phyloP scores from a whole-genome alignment of 35 echinoderm and acorn worm species.

The Stichopus chloronotus region DNA sequence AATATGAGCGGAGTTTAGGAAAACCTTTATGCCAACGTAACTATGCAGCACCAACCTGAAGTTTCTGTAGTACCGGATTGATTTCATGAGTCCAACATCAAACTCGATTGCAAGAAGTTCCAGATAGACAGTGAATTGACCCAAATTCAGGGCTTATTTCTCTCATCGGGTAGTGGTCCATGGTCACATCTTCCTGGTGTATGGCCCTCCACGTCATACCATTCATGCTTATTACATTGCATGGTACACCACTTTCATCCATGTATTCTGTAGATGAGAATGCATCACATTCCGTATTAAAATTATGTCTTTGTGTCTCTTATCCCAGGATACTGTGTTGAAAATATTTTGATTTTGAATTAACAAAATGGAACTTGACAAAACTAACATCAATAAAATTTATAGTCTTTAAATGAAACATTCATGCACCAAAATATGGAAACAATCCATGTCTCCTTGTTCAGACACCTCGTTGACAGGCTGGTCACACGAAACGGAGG shows the following conservation, averaged over 20 bases:
- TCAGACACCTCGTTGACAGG: no score
- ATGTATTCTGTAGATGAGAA: neutral
- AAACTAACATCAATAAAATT: no score
- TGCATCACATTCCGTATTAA: neutral
- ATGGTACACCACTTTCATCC: neutral
- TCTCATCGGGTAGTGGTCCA: neutral
- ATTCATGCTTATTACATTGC: neutral
- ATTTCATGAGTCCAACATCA: slow-evolving; percentile 17
- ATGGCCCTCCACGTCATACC: slow-evolving; percentile 14
- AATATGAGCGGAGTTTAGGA: no score
- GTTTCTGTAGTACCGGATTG: neutral
- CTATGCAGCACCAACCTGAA: neutral
- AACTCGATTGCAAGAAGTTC: neutral
- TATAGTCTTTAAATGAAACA: no score
- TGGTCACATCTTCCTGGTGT: neutral
- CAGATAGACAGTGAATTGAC: neutral
- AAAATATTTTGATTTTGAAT: no score
- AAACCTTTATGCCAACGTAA: no score
- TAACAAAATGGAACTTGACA: no score
- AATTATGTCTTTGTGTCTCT: no score
- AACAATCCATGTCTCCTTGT: no score
- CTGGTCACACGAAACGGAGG: no score
- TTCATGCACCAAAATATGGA: no score
- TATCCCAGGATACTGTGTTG: no score
- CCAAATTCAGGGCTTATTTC: neutral